Conservation (phyloP, 2,113 vertebrate species). For the Bagarius yarrelli region DNA sequence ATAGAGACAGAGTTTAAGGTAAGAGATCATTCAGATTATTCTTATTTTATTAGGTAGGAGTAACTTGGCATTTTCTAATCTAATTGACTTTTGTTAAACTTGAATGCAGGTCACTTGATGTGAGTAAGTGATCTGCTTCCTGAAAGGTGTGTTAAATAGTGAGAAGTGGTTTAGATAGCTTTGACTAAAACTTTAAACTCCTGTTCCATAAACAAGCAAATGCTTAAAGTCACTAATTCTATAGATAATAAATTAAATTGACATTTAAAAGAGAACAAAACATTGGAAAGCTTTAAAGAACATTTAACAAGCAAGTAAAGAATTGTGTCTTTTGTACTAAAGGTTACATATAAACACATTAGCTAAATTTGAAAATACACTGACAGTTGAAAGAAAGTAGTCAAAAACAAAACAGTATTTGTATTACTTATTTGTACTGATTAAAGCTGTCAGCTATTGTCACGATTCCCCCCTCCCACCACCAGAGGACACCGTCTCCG, state of each 20-base stretch:
- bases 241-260: background rate
- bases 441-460: background rate
- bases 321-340: background rate
- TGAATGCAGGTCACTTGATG: background rate
- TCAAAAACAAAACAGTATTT: background rate
- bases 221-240: background rate
- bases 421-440: background rate
- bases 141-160: background rate
- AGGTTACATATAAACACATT: background rate
- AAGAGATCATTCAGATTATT: conserved; percentile 46
- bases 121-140: background rate
- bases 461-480: no score
- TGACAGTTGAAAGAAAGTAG: background rate
- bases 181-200: background rate
- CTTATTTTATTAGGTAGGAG: background rate
- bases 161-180: background rate
- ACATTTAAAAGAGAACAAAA: background rate
- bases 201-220: background rate
- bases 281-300: background rate
- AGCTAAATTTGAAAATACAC: background rate
- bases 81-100: background rate
- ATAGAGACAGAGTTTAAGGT: conserved; percentile 99
- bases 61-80: background rate
- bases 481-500: no score
- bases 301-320: background rate